Evolutionary conservation across 35 echinoderm and acorn worm genomes (phyloP).

Genomic region (Lytechinus variegatus): DNA sequence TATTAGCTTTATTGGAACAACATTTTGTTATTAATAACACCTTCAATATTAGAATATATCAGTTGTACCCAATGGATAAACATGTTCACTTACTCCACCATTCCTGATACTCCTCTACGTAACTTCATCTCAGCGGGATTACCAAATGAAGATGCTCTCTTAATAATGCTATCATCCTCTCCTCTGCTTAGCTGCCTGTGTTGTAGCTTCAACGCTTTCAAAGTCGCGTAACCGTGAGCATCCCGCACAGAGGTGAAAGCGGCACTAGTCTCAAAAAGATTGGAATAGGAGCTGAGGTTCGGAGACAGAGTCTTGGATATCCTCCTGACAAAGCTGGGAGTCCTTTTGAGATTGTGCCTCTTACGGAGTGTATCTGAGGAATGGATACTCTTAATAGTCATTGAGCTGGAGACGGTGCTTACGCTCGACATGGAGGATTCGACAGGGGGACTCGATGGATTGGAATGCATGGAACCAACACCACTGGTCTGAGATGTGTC

Average conservation of each 20-base stretch:
- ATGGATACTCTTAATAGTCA: slow-evolving; percentile 92
- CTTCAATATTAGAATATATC: too few relatives aligned
- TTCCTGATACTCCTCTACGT: slow-evolving; percentile 48
- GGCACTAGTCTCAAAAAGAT: slow-evolving; percentile 79
- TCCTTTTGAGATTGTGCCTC: slow-evolving; percentile 86
- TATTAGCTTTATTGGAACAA: too few relatives aligned
- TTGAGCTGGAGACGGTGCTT: slow-evolving; percentile 83
- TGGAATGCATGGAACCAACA: slow-evolving; percentile 89
- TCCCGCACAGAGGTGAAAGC: slow-evolving; percentile 82
- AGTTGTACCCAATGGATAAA: too few relatives aligned
- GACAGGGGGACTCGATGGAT: slow-evolving; percentile 80
- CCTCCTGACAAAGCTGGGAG: slow-evolving; percentile 83
- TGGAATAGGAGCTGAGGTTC: slow-evolving; percentile 68
- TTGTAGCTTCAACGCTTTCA: slow-evolving; percentile 82
- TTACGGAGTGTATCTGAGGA: slow-evolving; percentile 85
- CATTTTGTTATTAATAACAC: too few relatives aligned
- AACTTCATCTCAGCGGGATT: slow-evolving; percentile 52
- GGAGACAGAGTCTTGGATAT: slow-evolving; percentile 82
- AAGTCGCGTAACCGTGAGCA: slow-evolving; percentile 80
- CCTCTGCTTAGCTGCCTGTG: slow-evolving; percentile 40
- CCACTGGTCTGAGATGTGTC: slow-evolving; percentile 89
- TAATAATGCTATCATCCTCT: not conserved
- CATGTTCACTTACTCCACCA: slow-evolving; percentile 65
- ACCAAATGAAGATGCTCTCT: slow-evolving; percentile 56
- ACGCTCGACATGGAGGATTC: slow-evolving; percentile 89